Percentiles rank a stretch among this genome's conserved stretches.
These are phyloP conservation scores for Varanus komodoensis DNA, from an alignment of 2,113 vertebrate species.

Conservation along the genomic window DNA sequence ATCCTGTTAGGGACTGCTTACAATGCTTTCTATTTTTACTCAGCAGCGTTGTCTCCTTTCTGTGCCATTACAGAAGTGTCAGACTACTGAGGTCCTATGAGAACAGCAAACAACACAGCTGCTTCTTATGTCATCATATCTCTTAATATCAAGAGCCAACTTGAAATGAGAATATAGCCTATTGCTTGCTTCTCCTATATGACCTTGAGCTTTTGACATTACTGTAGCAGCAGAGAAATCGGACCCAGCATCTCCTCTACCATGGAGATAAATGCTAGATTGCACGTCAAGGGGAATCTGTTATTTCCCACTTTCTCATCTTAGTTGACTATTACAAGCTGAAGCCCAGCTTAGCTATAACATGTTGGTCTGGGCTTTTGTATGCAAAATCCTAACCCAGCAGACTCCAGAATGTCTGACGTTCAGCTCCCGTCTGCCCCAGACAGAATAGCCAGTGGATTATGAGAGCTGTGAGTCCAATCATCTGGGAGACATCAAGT, in stretches of 20 bases:
- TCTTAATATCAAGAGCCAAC: background rate
- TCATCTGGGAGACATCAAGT: background rate
- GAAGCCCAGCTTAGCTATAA: background rate
- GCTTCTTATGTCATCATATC: background rate
- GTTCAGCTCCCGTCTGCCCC: too few species aligned
- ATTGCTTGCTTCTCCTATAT: background rate
- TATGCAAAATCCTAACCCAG: background rate
- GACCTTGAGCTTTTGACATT: background rate
- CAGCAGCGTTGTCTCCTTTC: background rate
- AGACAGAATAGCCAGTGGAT: background rate
- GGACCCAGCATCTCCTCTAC: background rate
- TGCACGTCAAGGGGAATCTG: background rate
- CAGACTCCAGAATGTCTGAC: too few species aligned
- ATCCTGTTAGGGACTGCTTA: background rate
- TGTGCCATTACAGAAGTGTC: background rate
- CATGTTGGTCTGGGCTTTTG: background rate
- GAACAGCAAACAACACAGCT: background rate
- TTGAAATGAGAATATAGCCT: background rate
- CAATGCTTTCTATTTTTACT: background rate
- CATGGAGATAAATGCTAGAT: background rate
- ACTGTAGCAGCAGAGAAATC: background rate
- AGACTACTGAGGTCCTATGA: too few species aligned
- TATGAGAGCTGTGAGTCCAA: background rate
- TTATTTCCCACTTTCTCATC: background rate
- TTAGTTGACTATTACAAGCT: rapidly evolving